A percentile compares a stretch with the other conserved stretches of the same genome.
phyloP scores from a whole-genome alignment of 2,888 invertebrate species.

The Drosophila subsilvestris region DNA sequence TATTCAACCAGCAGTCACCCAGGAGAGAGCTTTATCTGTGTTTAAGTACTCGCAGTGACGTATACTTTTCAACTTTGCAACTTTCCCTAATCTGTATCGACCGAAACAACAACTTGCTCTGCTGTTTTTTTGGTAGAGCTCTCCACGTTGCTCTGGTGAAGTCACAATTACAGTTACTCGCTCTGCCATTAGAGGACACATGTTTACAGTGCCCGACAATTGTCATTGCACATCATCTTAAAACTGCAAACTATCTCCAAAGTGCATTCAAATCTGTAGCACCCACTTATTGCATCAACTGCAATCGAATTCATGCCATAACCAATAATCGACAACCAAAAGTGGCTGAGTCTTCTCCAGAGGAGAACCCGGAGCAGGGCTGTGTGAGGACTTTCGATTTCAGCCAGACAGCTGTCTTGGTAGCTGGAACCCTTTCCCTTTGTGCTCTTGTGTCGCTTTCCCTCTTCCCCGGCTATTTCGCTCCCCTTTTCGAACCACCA shows the following conservation, averaged over 20 bases:
- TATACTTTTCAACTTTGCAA: neutral
- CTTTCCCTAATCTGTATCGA: neutral
- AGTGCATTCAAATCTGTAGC: slow-evolving; percentile 4
- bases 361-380: neutral
- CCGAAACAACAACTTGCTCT: neutral
- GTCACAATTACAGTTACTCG: too few relatives aligned
- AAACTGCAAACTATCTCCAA: neutral
- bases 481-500: slow-evolving; percentile 1
- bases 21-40: neutral
- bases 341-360: slow-evolving; percentile 17
- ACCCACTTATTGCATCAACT: slow-evolving; percentile 4
- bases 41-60: neutral
- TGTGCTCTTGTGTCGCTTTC: neutral
- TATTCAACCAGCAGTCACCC: neutral
- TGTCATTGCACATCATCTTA: neutral
- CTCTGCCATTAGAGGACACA: neutral
- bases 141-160: too few relatives aligned
- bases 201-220: neutral
- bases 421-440: neutral
- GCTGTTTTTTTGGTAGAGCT: too few relatives aligned
- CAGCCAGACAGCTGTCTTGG: slow-evolving; percentile 31
- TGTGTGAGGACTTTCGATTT: slow-evolving; percentile 37
- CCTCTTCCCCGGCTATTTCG: slow-evolving; percentile 2
- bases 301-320: slow-evolving; percentile 8
- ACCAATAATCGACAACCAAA: slow-evolving; percentile 21